These are phyloP conservation scores for Camponotus floridanus DNA, from an alignment of 1,140 invertebrate genomes.

Conservation along the genomic window DNA sequence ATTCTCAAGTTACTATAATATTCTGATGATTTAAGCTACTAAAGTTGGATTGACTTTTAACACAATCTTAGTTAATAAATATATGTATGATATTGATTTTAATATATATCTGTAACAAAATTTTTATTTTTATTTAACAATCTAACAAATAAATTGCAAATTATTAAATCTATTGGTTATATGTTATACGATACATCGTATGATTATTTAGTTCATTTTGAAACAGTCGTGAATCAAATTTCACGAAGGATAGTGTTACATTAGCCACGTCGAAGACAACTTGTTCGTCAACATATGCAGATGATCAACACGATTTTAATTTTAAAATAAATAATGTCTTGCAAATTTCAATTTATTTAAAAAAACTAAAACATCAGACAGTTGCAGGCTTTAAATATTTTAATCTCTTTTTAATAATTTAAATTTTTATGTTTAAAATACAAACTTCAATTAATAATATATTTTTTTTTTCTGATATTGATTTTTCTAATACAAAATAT, in stretches of 20 bases:
- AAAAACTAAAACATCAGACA: background rate
- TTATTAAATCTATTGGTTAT: background rate
- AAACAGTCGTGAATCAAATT: background rate
- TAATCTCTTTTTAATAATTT: background rate
- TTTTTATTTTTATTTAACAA: background rate
- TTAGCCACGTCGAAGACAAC: conserved; percentile 5
- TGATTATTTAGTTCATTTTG: background rate
- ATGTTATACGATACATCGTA: background rate
- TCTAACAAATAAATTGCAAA: background rate
- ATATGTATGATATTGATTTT: background rate
- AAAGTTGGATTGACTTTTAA: background rate
- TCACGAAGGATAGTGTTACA: conserved; percentile 20
- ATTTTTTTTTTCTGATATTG: too few species aligned
- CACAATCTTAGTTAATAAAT: background rate
- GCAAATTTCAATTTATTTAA: background rate
- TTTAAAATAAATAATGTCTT: background rate
- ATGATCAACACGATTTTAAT: background rate
- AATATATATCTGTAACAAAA: background rate
- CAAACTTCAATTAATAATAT: background rate
- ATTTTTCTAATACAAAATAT: background rate
- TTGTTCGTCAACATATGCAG: conserved; percentile 1
- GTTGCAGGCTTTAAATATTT: background rate
- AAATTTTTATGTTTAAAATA: background rate
- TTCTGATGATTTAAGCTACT: background rate
- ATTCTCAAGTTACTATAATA: background rate